Base-by-base conservation (phyloP, 2,888 invertebrate genomes). In the Leptogaster cylindrica region DNA sequence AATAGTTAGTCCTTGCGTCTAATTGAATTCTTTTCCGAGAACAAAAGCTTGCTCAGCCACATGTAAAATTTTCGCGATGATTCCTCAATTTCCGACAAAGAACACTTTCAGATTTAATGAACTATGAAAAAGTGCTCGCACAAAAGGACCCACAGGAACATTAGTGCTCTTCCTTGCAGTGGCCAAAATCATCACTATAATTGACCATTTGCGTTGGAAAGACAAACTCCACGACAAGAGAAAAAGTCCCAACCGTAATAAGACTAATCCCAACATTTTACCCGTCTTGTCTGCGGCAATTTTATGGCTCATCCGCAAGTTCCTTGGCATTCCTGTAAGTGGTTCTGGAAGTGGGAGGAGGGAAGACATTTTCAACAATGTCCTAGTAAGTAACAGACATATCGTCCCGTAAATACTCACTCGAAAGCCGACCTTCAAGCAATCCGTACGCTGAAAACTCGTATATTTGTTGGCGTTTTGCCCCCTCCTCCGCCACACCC, bases 271-370 rank as follows among this genome's bases (percentile, higher is more conserved):
- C 39, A 58, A 44, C 61, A 67, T 67, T 67, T 67, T 61, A 58
- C 68, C 65, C 39, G 68, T 55, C 58, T 68, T 65, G 68, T 68
- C 65, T 68, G 65, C 65, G 68, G 65, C 65, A 66, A 68, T 68
- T 68, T 68, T 68, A 68, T 68, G 50, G 68, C 68, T 68, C 68
- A 61, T 65, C 65, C 52, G 61, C 68, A 68, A 68, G 68, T 68
- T 68, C 58, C 65, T 66, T 65, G 65, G 61, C 68, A 65, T 68
- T 68, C 66, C 61, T n/a, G n/a, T 28, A 46, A 63, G 65, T 39
- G 51, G 46, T 25, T 20, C 25, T 25, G 50, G 39, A 50, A 18
- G 41, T 25, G 50, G 48, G 28, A 48, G 25, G 48, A 12, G 46
- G 41, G 52, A 55, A 33, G 52, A 33, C 33, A 61, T 65, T 65